Evolutionary conservation across 2,113 vertebrate genomes (phyloP).

Genomic region (Ammodytes dubius): DNA sequence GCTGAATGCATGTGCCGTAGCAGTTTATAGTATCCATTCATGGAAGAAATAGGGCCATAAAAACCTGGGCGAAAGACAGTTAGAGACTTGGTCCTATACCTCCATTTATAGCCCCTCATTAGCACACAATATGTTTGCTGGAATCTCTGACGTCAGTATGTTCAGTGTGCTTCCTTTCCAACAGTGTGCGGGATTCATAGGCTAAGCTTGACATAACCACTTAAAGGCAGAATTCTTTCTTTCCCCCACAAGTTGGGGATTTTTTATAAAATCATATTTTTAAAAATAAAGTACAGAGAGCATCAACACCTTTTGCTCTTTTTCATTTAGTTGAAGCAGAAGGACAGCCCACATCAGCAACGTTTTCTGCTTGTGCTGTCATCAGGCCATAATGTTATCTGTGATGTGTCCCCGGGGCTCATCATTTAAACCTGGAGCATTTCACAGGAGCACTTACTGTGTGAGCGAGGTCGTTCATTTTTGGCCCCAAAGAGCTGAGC

Average conservation of each 20-base stretch:
- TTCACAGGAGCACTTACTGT: constrained; percentile 48
- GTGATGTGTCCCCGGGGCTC: constrained; percentile 15
- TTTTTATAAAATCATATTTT: neutral
- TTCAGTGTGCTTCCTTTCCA: constrained; percentile 31
- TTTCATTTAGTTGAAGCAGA: constrained; percentile 19
- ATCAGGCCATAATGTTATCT: constrained; percentile 23
- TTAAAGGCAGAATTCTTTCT: neutral
- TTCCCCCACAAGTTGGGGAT: constrained; percentile 4
- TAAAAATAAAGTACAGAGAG: neutral
- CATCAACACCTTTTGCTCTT: neutral
- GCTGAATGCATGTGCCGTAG: constrained; percentile 34
- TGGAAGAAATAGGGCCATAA: constrained; percentile 68
- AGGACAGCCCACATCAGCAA: constrained; percentile 36
- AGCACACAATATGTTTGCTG: constrained; percentile 69
- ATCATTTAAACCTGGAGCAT: constrained; percentile 7
- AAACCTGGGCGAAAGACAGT: constrained; percentile 54
- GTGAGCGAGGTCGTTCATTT: neutral
- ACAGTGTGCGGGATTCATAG: constrained; percentile 17
- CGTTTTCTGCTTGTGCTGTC: constrained; percentile 34
- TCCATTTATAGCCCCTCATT: constrained; percentile 74
- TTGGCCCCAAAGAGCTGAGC: constrained; percentile 30
- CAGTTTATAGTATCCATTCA: constrained; percentile 65
- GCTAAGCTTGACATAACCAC: constrained; percentile 4
- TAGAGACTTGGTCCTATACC: constrained; percentile 51
- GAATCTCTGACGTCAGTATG: constrained; percentile 67